Conservation (phyloP, 2,113 vertebrate species). For the Grus americana region DNA sequence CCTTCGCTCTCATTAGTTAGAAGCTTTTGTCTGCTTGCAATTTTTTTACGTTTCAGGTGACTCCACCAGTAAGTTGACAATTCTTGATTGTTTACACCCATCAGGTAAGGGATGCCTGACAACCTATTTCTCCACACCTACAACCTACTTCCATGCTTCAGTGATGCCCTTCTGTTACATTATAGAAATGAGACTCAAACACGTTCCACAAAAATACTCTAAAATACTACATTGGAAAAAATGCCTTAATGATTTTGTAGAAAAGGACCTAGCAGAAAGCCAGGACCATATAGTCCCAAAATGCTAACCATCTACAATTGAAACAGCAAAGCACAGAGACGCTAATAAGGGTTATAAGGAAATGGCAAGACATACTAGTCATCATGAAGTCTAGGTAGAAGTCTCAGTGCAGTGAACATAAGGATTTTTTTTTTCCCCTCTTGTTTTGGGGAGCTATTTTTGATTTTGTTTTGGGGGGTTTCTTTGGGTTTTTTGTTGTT, state of each 20-base stretch:
- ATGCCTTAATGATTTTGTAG: not conserved
- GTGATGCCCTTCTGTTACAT: not conserved
- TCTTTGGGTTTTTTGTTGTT: not conserved
- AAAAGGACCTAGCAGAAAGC: not conserved
- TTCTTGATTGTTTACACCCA: not conserved
- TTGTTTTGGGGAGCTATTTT: not conserved
- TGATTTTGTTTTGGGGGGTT: not conserved
- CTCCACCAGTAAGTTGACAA: not conserved
- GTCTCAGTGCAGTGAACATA: not conserved
- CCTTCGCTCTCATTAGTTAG: not conserved
- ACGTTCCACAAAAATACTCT: not conserved
- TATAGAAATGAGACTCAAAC: not conserved
- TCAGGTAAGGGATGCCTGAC: not conserved
- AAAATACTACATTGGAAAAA: not conserved
- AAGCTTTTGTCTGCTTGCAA: not conserved
- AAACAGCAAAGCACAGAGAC: not conserved
- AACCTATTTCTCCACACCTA: not conserved
- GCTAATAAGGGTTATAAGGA: not conserved
- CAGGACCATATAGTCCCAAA: not conserved
- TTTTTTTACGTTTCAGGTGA: not conserved
- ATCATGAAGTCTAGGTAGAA: not conserved
- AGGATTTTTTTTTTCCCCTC: rapidly evolving
- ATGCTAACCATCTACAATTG: not conserved
- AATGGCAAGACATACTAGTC: not conserved
- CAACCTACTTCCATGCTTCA: not conserved